These are phyloP conservation scores for Hydra vulgaris DNA, from an alignment of 30 jellyfish, hydroid and myxozoan species.

Conservation along the genomic window DNA sequence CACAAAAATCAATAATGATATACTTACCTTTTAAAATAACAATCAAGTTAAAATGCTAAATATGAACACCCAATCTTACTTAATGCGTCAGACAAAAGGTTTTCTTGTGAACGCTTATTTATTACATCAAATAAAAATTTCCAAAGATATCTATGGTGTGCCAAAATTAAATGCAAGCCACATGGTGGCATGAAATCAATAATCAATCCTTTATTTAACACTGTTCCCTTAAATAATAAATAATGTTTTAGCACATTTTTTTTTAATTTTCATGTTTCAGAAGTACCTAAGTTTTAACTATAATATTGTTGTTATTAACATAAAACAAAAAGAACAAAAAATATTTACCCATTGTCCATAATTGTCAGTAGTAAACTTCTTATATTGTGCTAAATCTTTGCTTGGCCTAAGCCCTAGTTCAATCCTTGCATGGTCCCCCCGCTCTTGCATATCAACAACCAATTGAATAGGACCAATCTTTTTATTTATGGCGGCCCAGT, in stretches of 20 bases:
- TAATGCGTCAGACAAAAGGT: background rate
- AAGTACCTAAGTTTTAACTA: background rate
- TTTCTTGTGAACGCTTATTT: background rate
- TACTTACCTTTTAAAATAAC: constrained; percentile 5
- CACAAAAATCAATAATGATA: background rate
- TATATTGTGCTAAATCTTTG: background rate
- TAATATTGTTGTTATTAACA: background rate
- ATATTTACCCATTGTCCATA: background rate
- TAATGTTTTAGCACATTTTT: background rate
- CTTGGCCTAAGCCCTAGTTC: background rate
- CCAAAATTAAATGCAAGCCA: constrained; percentile 14
- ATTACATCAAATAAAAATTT: constrained; percentile 13
- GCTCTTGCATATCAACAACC: background rate
- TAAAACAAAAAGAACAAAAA: background rate
- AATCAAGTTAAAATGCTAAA: background rate
- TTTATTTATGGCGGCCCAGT: background rate
- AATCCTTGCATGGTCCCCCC: background rate
- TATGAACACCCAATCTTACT: constrained; percentile 1
- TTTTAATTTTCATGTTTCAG: background rate
- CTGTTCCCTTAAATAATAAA: background rate
- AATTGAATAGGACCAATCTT: background rate
- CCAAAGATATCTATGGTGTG: constrained; percentile 11
- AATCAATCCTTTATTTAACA: background rate
- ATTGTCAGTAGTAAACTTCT: background rate
- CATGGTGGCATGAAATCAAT: constrained; percentile 22